Evolutionary conservation across 2,888 invertebrate species (phyloP).

Genomic region (Lacanobia wlatinum): DNA sequence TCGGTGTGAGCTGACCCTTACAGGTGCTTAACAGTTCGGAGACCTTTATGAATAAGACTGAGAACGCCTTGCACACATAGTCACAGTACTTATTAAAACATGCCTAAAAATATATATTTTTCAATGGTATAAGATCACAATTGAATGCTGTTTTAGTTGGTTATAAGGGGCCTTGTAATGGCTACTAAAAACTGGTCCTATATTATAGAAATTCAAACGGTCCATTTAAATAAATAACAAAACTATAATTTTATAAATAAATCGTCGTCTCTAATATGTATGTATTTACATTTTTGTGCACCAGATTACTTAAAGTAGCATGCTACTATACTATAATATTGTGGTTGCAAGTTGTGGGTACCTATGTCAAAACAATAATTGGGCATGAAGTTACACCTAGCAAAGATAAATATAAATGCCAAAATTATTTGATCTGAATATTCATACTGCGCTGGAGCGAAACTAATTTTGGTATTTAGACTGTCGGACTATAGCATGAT

Average conservation of each 20-base stretch:
- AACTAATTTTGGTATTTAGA: not conserved
- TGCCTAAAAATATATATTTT: not conserved
- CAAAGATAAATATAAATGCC: constrained; percentile 10
- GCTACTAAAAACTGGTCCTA: not conserved
- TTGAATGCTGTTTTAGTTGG: not conserved
- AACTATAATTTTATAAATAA: not conserved
- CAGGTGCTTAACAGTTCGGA: too few species aligned
- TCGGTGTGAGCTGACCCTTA: too few species aligned
- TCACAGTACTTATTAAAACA: constrained; percentile 5
- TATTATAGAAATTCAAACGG: constrained; percentile 7
- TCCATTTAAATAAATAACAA: constrained; percentile 2
- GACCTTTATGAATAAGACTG: not conserved
- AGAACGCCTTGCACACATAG: not conserved
- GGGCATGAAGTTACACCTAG: not conserved
- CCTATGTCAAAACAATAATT: not conserved
- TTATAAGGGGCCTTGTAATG: not conserved
- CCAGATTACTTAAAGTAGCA: not conserved
- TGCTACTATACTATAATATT: not conserved
- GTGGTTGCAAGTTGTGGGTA: not conserved
- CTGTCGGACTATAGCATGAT: not conserved
- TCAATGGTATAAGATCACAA: constrained; percentile 24
- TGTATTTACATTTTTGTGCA: constrained; percentile 17
- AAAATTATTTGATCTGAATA: constrained; percentile 15
- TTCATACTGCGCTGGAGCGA: not conserved
- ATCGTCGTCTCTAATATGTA: not conserved